Percentiles rank a stretch among this genome's conserved stretches.
These are phyloP conservation scores for Trissolcus japonicus DNA, from an alignment of 2,888 invertebrate genomes.

Conservation along the genomic window DNA sequence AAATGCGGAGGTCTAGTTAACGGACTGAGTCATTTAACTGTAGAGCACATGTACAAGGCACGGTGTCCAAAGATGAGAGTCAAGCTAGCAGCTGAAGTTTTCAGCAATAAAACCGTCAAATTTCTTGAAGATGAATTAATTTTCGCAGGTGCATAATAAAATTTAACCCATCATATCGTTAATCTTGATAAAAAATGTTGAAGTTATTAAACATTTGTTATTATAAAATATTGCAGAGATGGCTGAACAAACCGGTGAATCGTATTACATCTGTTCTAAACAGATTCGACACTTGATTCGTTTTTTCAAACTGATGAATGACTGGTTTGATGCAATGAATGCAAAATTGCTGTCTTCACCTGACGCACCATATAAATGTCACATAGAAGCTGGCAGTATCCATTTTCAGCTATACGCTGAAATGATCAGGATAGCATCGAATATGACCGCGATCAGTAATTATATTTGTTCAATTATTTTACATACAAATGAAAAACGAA, in stretches of 20 bases:
- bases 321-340: constrained; percentile 24
- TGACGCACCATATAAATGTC: no score
- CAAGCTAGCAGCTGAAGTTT: constrained; percentile 21
- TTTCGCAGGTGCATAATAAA: neutral
- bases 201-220: no score
- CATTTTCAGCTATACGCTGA: no score
- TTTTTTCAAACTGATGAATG: constrained; percentile 7
- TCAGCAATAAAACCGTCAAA: constrained; percentile 13
- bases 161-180: neutral
- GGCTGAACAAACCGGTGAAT: neutral
- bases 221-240: no score
- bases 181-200: neutral
- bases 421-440: no score
- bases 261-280: constrained; percentile 3
- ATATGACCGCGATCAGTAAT: no score
- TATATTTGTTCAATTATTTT: no score
- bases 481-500: no score
- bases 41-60: constrained; percentile 9
- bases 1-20: neutral
- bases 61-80: constrained; percentile 18
- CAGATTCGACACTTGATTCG: neutral
- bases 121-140: neutral
- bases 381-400: no score
- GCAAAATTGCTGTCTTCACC: neutral
- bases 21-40: constrained; percentile 7